Evolutionary conservation across 2,113 vertebrate species (phyloP), one percentile per base, ranked within the genome.

Genomic region (Solea solea): DNA sequence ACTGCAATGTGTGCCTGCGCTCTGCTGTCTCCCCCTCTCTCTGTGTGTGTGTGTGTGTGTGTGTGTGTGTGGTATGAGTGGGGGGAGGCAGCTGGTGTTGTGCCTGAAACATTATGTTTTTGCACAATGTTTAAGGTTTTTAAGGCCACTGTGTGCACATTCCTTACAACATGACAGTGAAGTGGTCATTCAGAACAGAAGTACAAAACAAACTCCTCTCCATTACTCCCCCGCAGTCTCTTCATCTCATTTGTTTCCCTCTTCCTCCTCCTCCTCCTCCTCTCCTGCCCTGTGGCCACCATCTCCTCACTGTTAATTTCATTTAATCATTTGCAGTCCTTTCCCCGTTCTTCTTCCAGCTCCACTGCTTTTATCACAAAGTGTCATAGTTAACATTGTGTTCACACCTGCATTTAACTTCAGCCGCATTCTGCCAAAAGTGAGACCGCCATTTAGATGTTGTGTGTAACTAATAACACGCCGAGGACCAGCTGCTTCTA

Each of bases 111-210:
- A 80, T 71, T 66, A 64, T 48, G 61, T 83, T 53, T 86, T 74
- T 81, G 56, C 85, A 67, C 82, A 67, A 59, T 10, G 65, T 78
- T 87, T 68, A 74, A 74, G 81, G 81, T 83, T 82, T 53, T 73
- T 76, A 45, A 70, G 57, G 74, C 39, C 28, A 52, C 69, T 64
- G 14, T 14, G 6, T 21, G 5, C 69, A 70, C 83, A 80, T 69
- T 86, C 84, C 40, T 84, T 9, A 46, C 67, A 50, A 55, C 76
- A 68, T 61, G 69, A 63, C 16, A 53, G 9, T 51, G 64, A 73
- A 63, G 72, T 2, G 45, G 50, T 60, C 68, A 27, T 69, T 74
- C 8, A 61, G 78, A 63, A 53, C 51, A 46, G 54, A 76, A 64
- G 58, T 51, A 8, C 2, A 21, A 69, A 71, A 52, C 8, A 21